A percentile compares a stretch with the other conserved stretches of the same genome.
Conservation (phyloP, 2,113 vertebrate genomes). For the Kryptolebias marmoratus region DNA sequence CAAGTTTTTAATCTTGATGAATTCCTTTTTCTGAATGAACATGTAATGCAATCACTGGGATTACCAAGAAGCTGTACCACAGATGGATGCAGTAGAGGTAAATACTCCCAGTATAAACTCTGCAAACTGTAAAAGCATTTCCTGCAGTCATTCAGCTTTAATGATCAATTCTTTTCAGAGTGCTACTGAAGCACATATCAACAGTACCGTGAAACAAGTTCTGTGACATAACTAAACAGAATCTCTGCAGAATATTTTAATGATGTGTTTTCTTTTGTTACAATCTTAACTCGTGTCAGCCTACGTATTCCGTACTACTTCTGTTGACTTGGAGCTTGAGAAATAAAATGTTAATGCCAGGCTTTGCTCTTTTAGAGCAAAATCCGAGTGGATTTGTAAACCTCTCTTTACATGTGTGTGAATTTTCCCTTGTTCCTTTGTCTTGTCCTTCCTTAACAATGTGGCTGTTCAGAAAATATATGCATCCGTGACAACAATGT, state of each 20-base stretch:
- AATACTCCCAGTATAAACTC: neutral
- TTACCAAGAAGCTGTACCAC: conserved; percentile 3
- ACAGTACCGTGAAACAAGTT: conserved; percentile 6
- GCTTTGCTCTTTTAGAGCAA: neutral
- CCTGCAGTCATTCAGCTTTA: conserved; percentile 25
- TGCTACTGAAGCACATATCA: conserved; percentile 1
- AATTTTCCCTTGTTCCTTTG: neutral
- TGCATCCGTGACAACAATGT: neutral
- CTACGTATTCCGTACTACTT: neutral
- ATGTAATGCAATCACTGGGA: conserved; percentile 23
- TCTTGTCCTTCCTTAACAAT: too few relatives aligned
- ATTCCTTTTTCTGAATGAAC: conserved; percentile 34
- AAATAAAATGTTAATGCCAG: neutral
- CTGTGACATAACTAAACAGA: neutral
- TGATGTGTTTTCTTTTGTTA: neutral
- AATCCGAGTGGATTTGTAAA: neutral
- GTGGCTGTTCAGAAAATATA: neutral
- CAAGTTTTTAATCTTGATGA: conserved; percentile 42
- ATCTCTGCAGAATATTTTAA: neutral
- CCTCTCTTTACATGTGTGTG: neutral
- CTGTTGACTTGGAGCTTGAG: neutral
- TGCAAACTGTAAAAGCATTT: conserved; percentile 10
- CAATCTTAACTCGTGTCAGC: neutral
- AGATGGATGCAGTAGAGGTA: conserved; percentile 9
- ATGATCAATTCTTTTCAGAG: conserved; percentile 4